Conservation (phyloP, 2,113 vertebrate genomes). For the Pomatostomus ruficeps region DNA sequence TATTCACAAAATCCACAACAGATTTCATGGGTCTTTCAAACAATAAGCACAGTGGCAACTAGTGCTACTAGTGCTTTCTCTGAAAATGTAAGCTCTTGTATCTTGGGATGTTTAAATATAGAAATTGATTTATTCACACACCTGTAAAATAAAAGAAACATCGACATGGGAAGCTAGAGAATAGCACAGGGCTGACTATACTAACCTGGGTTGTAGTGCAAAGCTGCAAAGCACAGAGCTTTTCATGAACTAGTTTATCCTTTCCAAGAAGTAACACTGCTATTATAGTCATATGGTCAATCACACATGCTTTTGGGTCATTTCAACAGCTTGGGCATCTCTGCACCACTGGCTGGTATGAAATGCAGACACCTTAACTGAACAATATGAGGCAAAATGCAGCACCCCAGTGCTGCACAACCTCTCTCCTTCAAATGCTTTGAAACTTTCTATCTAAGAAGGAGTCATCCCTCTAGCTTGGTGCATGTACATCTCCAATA, state of each 20-base stretch:
- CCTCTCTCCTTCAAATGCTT: neutral
- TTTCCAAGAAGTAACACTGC: neutral
- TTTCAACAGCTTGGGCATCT: neutral
- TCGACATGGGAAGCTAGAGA: neutral
- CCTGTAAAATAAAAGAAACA: constrained; percentile 14
- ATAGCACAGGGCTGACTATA: neutral
- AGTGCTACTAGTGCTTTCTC: constrained; percentile 8
- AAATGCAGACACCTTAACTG: neutral
- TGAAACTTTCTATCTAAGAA: neutral
- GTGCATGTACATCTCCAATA: neutral
- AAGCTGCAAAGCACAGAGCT: neutral
- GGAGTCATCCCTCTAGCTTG: neutral
- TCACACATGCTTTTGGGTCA: neutral
- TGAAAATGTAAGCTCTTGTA: neutral
- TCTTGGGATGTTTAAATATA: constrained; percentile 30
- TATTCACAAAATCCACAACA: constrained; percentile 24
- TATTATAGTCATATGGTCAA: neutral
- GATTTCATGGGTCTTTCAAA: constrained; percentile 26
- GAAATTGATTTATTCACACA: neutral
- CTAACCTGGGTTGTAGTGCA: neutral
- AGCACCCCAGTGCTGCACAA: neutral
- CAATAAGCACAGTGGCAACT: constrained; percentile 27
- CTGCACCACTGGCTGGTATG: neutral
- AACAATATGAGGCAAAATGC: neutral
- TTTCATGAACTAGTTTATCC: neutral